Conservation (phyloP, 2,888 invertebrate species). For the Agrotis segetum region DNA sequence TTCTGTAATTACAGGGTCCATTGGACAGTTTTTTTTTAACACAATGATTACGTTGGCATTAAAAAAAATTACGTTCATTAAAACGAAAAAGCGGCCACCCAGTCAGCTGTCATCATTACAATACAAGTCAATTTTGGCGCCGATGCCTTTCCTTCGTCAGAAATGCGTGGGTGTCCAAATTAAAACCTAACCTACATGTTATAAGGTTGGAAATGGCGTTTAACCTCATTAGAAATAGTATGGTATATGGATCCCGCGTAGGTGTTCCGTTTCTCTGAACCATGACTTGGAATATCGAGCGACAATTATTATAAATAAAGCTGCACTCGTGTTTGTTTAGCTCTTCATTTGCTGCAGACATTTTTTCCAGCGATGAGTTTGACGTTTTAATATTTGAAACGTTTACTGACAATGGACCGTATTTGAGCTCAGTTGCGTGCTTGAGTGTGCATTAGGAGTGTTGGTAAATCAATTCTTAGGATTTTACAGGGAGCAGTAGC, state of each 20-base stretch:
- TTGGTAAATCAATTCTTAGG: conserved; percentile 54
- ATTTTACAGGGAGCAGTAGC: conserved; percentile 52
- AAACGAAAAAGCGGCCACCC: conserved; percentile 83
- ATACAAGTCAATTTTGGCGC: conserved; percentile 88
- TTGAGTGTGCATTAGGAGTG: conserved; percentile 42
- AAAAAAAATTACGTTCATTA: conserved; percentile 66
- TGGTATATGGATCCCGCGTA: conserved; percentile 75
- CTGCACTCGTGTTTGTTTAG: conserved; percentile 87
- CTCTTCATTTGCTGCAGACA: conserved; percentile 87
- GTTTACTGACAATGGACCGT: conserved; percentile 52
- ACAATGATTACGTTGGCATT: neutral
- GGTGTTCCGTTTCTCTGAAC: conserved; percentile 88
- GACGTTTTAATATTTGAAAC: conserved; percentile 63
- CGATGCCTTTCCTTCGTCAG: conserved; percentile 69
- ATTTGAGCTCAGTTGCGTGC: conserved; percentile 57
- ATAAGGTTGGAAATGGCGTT: conserved; percentile 65
- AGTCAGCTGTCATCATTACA: conserved; percentile 83
- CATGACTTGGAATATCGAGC: conserved; percentile 83
- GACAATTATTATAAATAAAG: conserved; percentile 89
- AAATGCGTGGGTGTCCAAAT: conserved; percentile 39
- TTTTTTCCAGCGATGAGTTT: conserved; percentile 74
- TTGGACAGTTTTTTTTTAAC: conserved; percentile 23
- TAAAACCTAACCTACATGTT: conserved; percentile 36
- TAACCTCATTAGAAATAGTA: conserved; percentile 52
- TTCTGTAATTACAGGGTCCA: conserved; percentile 19